phyloP scores from a whole-genome alignment of 64 coral and sea anemone species.

The Platygyra sinensis region DNA sequence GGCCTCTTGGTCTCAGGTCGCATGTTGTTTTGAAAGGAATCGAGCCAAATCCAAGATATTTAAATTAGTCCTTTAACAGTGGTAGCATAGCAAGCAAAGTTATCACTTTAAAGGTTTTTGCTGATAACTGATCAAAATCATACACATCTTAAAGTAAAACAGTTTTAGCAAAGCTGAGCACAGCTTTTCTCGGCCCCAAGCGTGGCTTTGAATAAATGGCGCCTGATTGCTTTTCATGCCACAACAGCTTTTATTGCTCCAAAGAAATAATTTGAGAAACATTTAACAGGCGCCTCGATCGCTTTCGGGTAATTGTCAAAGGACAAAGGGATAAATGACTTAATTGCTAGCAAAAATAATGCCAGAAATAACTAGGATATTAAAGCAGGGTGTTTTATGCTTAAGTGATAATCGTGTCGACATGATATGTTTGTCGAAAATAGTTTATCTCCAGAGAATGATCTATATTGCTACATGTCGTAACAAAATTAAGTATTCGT shows the following conservation, averaged over 20 bases:
- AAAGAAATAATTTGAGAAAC: slow-evolving; percentile 15
- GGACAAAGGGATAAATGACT: slow-evolving; percentile 13
- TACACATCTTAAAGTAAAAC: neutral
- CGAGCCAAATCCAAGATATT: neutral
- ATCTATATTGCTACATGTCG: too few relatives aligned
- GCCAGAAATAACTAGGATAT: slow-evolving; percentile 14
- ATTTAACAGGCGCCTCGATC: neutral
- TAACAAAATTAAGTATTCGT: neutral
- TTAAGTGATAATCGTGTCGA: neutral
- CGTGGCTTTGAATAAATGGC: neutral
- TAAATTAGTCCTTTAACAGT: neutral
- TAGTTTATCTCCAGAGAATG: neutral
- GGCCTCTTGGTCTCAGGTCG: too few relatives aligned
- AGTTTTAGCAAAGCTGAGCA: neutral
- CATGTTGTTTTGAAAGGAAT: too few relatives aligned
- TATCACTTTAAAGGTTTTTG: neutral
- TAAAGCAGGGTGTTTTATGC: neutral
- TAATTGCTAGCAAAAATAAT: neutral
- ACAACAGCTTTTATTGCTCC: neutral
- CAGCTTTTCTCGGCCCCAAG: neutral
- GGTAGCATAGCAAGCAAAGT: neutral
- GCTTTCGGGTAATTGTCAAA: neutral
- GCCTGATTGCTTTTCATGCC: neutral
- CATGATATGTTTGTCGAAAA: neutral
- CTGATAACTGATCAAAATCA: neutral